Conservation (phyloP, 23 tunicate genomes). For the Trididemnum miniatum region DNA sequence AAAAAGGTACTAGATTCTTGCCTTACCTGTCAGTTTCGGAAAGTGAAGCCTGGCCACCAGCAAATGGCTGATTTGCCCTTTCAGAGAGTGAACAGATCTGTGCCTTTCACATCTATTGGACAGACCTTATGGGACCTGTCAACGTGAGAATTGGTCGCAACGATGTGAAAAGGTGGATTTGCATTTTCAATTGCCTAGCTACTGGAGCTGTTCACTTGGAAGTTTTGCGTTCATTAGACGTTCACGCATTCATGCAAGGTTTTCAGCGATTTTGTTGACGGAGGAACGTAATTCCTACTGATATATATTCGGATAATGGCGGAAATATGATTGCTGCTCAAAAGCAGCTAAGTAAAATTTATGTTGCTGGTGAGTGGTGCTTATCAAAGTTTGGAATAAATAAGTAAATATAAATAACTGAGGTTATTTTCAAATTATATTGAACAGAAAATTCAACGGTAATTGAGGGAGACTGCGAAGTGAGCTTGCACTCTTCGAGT, state of each 20-base stretch:
- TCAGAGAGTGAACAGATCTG: background rate
- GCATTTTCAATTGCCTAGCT: conserved; percentile 26
- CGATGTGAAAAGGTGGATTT: conserved; percentile 23
- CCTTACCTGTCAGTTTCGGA: background rate
- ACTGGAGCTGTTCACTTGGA: conserved; percentile 37
- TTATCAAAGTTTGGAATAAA: background rate
- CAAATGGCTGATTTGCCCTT: conserved; percentile 27
- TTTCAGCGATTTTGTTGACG: conserved; percentile 7
- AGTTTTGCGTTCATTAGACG: conserved; percentile 9
- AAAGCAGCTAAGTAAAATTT: background rate
- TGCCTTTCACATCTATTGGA: conserved; percentile 13
- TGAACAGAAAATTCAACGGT: too few relatives aligned
- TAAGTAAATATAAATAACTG: too few relatives aligned
- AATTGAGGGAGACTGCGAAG: too few relatives aligned
- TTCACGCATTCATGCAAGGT: conserved; percentile 27
- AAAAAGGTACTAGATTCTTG: background rate
- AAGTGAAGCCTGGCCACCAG: background rate
- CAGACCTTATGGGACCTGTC: conserved; percentile 30
- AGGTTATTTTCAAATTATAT: too few relatives aligned
- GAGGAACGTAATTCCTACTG: background rate
- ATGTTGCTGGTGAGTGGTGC: background rate
- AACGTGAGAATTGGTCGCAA: conserved; percentile 42
- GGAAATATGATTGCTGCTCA: conserved; percentile 6
- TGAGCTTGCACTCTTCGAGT: too few relatives aligned
- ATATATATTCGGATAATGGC: conserved; percentile 19